Evolutionary conservation across 2,888 invertebrate genomes (phyloP).

Genomic region (Neoaliturus tenellus): DNA sequence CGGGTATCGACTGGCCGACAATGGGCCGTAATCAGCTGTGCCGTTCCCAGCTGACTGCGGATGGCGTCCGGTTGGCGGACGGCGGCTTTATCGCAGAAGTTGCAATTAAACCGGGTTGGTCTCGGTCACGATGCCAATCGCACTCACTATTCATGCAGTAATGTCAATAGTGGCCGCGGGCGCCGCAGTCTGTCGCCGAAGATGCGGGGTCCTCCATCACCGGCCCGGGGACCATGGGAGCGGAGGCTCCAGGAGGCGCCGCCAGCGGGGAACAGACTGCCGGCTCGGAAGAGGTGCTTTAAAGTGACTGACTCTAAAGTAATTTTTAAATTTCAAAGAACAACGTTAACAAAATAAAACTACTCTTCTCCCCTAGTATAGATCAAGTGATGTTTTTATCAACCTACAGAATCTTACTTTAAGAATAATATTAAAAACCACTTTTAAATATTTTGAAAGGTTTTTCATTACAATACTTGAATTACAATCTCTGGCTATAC

Average conservation of each 20-base stretch:
- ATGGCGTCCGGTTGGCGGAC: neutral
- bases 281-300: no score
- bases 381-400: no score
- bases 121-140: conserved; percentile 44
- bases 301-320: no score
- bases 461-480: no score
- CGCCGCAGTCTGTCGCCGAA: conserved; percentile 6
- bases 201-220: conserved; percentile 32
- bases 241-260: neutral
- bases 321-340: no score
- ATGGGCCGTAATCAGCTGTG: conserved; percentile 8
- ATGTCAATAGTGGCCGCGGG: conserved; percentile 43
- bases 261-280: no score
- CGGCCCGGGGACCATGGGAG: conserved; percentile 2
- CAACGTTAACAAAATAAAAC: no score
- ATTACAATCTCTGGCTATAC: no score
- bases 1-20: neutral
- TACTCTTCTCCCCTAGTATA: no score
- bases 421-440: no score
- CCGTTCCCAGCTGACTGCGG: conserved; percentile 6
- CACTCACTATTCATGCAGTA: conserved; percentile 52
- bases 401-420: no score
- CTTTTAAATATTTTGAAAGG: no score
- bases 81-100: conserved; percentile 10
- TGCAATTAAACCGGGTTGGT: conserved; percentile 51